Evolutionary conservation across 2,888 invertebrate genomes (phyloP), one percentile per base, ranked within the genome.

Genomic region (Tineola bisselliella): DNA sequence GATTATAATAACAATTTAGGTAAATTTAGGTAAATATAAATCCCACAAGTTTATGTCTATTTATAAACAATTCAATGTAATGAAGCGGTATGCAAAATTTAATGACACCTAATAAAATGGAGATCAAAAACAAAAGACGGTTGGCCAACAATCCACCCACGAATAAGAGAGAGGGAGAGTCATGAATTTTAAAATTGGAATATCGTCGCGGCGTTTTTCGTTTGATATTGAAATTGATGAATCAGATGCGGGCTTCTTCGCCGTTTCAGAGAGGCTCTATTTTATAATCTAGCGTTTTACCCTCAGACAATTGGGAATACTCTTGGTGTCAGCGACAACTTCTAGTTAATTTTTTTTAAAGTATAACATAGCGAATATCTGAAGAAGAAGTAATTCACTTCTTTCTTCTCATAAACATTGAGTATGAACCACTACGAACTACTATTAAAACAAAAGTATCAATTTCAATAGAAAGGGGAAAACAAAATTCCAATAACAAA

Each of bases 151-250:
- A 52, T 19, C 63, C 63, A 30, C 63, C 63, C 63, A 62, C 66
- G 67, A 68, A 33, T 65, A 67, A 67, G 69, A 65, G 64, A 63
- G 67, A 69, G 25, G 48, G 15, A 30, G 62, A 67, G 70, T 66
- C 70, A 79, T 78, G 71, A 78, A 77, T 76, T 78, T 78, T 71
- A 73, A 77, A 76, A 74, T 75, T 71, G 66, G 73, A 77, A 77
- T 74, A 72, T 70, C 67, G 64, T 64, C 66, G 69, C 67, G 66
- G 65, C 66, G 65, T 67, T 74, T 72, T 68, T 69, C 66, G 67
- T 68, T 71, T 70, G 71, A 74, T 75, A 77, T 77, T 74, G 73
- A 75, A 75, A 78, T 77, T 74, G 75, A 72, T 71, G 74, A 75
- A 73, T 76, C 71, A 70, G 71, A 58, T 54, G 54, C 54, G 54